Evolutionary conservation across 2,888 invertebrate species (phyloP).

Genomic region (Rhagophthalmus giganteus): DNA sequence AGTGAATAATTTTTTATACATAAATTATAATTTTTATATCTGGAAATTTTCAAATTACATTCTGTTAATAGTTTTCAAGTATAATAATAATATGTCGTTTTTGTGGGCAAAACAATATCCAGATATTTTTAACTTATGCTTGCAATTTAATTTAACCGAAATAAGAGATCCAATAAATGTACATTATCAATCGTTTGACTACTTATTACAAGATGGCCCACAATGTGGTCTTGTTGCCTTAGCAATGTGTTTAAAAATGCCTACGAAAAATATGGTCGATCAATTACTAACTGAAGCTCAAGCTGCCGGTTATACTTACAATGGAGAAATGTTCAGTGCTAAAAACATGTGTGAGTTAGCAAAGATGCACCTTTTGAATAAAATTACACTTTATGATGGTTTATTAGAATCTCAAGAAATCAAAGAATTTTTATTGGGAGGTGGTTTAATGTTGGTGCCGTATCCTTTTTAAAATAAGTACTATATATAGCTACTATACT

Average conservation of each 20-base stretch:
- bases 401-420: constrained; percentile 53
- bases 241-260: constrained; percentile 72
- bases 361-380: constrained; percentile 59
- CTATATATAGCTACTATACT: neutral
- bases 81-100: neutral
- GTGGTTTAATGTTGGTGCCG: constrained; percentile 58
- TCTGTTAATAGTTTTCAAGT: too few relatives aligned
- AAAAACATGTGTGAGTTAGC: constrained; percentile 68
- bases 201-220: constrained; percentile 61
- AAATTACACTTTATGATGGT: constrained; percentile 56
- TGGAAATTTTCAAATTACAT: too few relatives aligned
- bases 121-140: constrained; percentile 63
- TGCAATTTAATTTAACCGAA: constrained; percentile 59
- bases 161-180: constrained; percentile 57
- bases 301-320: constrained; percentile 68
- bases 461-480: constrained; percentile 54
- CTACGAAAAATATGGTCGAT: constrained; percentile 62
- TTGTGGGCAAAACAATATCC: constrained; percentile 62
- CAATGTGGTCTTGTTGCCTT: constrained; percentile 90
- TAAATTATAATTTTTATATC: too few relatives aligned
- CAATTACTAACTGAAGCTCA: constrained; percentile 63
- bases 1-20: too few relatives aligned
- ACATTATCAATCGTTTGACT: constrained; percentile 42
- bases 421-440: constrained; percentile 51
- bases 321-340: constrained; percentile 89